phyloP scores from a whole-genome alignment of 1,140 invertebrate genomes.

The Armadillidium nasatum region DNA sequence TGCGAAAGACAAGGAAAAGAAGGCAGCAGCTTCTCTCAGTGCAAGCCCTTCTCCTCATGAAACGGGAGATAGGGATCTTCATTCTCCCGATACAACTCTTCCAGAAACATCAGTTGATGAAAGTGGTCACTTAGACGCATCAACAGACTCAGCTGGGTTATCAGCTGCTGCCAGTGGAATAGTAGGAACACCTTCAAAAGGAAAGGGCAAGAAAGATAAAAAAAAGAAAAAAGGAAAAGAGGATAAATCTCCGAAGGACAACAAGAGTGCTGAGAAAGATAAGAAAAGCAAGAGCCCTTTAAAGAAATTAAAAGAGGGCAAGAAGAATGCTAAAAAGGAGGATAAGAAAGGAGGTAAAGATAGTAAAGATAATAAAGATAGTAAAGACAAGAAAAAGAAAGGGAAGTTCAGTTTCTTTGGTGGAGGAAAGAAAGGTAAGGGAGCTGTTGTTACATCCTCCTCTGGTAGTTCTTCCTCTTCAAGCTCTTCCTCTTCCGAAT shows the following conservation, averaged over 20 bases:
- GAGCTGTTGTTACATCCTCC: constrained; percentile 21
- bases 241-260: constrained; percentile 37
- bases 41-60: not conserved
- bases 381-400: constrained; percentile 34
- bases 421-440: constrained; percentile 19
- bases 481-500: constrained; percentile 26
- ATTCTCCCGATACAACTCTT: constrained; percentile 21
- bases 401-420: constrained; percentile 52
- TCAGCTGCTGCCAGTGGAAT: not conserved
- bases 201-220: constrained; percentile 34
- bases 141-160: constrained; percentile 24
- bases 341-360: constrained; percentile 37
- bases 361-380: no score
- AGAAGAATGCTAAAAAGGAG: constrained; percentile 40
- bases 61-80: not conserved
- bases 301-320: constrained; percentile 31
- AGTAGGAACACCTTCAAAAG: constrained; percentile 21
- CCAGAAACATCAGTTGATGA: constrained; percentile 35
- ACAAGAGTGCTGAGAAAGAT: constrained; percentile 45
- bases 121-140: not conserved
- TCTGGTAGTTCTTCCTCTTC: constrained; percentile 20
- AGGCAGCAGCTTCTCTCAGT: not conserved
- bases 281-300: constrained; percentile 33
- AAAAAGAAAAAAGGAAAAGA: constrained; percentile 41
- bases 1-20: not conserved